Conservation (phyloP, 2,113 vertebrate genomes). For the Neolamprologus falcicula region DNA sequence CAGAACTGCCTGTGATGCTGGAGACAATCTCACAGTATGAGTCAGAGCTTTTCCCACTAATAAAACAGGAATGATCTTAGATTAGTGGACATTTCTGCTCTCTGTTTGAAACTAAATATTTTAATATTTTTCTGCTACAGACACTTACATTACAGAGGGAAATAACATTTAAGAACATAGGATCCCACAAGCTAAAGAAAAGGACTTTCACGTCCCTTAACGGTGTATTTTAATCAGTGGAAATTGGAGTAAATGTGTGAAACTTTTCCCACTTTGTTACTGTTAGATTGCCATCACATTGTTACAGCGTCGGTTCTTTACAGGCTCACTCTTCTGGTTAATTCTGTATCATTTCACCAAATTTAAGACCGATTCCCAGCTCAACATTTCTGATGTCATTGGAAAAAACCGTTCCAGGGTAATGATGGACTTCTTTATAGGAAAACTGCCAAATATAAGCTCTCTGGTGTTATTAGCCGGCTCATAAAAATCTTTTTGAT, state of each 20-base stretch:
- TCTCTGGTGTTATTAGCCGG: not conserved
- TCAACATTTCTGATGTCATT: not conserved
- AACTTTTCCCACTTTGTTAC: not conserved
- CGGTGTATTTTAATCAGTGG: not conserved
- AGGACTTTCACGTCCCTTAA: accelerated
- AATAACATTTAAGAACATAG: not conserved
- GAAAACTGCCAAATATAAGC: not conserved
- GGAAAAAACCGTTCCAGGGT: accelerated
- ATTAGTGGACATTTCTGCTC: not conserved
- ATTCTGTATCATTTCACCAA: not conserved
- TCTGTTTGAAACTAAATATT: not conserved
- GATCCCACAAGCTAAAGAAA: not conserved
- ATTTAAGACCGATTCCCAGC: not conserved
- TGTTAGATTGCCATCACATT: not conserved
- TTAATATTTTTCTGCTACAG: not conserved
- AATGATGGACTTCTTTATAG: not conserved
- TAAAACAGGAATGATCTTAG: not conserved
- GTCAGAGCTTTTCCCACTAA: not conserved
- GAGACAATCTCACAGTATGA: not conserved
- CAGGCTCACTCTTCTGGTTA: not conserved
- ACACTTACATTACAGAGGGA: not conserved
- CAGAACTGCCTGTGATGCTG: not conserved
- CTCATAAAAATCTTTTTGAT: not conserved
- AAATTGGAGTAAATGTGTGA: not conserved
- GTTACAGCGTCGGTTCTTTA: not conserved